A percentile compares a stretch with the other conserved stretches of the same genome.
phyloP scores from a whole-genome alignment of 1,140 invertebrate genomes.

The Bombus difficillimus region DNA sequence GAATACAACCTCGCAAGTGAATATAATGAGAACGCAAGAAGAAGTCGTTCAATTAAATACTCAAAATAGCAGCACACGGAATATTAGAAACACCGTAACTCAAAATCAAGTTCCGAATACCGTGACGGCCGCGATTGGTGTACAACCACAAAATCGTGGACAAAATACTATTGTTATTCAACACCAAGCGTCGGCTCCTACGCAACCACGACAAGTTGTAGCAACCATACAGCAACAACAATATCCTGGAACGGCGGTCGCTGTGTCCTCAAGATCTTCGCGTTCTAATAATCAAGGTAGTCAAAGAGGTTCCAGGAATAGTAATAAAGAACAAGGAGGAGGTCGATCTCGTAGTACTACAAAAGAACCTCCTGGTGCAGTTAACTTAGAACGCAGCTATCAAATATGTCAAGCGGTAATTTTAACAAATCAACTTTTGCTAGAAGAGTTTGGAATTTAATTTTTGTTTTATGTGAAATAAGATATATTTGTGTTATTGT shows the following conservation, averaged over 20 bases:
- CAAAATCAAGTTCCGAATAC: conserved; percentile 63
- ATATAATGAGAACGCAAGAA: conserved; percentile 73
- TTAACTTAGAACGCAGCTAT: conserved; percentile 96
- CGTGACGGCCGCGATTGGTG: conserved; percentile 60
- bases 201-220: conserved; percentile 77
- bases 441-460: neutral
- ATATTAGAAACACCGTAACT: conserved; percentile 55
- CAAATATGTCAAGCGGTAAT: conserved; percentile 96
- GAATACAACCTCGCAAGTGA: conserved; percentile 69
- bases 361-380: conserved; percentile 92
- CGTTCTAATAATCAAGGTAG: conserved; percentile 80
- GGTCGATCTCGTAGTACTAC: conserved; percentile 84
- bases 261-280: conserved; percentile 82
- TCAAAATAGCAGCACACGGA: conserved; percentile 63
- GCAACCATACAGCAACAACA: conserved; percentile 72
- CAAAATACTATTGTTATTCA: conserved; percentile 77
- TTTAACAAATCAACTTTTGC: neutral
- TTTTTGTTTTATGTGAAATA: neutral
- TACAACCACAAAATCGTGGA: conserved; percentile 70
- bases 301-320: conserved; percentile 79
- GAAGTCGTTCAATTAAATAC: conserved; percentile 73
- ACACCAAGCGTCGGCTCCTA: conserved; percentile 67
- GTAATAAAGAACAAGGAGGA: conserved; percentile 77
- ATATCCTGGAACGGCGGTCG: conserved; percentile 75
- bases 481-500: conserved; percentile 27